Evolutionary conservation across 2,113 vertebrate genomes (phyloP), one percentile per base, ranked within the genome.

Genomic region (Gavia stellata): DNA sequence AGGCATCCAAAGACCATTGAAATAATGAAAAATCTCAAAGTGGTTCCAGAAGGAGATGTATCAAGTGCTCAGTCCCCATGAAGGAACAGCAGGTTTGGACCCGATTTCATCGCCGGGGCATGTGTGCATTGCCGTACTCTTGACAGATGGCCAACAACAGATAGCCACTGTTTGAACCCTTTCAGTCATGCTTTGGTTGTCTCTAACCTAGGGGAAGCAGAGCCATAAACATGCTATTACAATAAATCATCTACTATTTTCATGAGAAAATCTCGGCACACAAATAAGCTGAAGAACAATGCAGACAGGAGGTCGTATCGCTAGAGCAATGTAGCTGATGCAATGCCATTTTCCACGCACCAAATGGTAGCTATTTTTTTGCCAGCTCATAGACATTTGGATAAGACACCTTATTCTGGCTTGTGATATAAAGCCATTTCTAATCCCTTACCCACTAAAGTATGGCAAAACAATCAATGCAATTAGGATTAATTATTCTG

Each of bases 61-160:
- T 31, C 44, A 38, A 72, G 33, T 20, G 23, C 44, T 82, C 12
- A 3, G 29, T 14, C 26, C 9, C 17, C 11, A 4, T 24, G 20
- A 88, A 16, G 10, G 14, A 92, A 6, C 1, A 1, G 40, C 19
- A 70, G 23, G 31, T 68, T 56, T 45, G 34, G 38, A 45, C 13
- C 8, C 25, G 24, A 19, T 73, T 72, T 47, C 62, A 47, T 33
- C 21, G 2, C 26, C 9, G 11, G 50, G 34, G 24, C 49, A 56
- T 0, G 0, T 8, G 8, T 40, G 18, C 45, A 15, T 45, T 14
- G 16, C 40, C 11, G 2, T 26, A 14, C 7, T 26, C 31, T 9
- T 61, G 49, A 73, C 68, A 78, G 50, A 59, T 12, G 13, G 45
- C 72, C 45, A 82, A 26, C n/a, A 42, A 34, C 31, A 75, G 42